A percentile compares a stretch with the other conserved stretches of the same genome.
Conservation (phyloP, 2,113 vertebrate species). For the Tachysurus fulvidraco region DNA sequence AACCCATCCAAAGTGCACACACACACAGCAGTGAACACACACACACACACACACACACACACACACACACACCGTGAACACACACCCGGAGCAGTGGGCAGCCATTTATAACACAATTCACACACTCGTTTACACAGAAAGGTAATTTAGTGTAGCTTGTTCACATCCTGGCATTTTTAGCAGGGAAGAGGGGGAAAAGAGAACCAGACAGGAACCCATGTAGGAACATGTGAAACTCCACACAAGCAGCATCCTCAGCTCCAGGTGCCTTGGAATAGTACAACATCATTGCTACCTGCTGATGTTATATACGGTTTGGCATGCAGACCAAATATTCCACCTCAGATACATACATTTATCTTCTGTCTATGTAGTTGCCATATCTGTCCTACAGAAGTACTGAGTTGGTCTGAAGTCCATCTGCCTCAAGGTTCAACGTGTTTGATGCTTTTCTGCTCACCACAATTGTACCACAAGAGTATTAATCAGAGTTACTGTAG, state of each 20-base stretch:
- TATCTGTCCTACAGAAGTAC: neutral
- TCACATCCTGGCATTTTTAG: neutral
- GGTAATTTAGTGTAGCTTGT: neutral
- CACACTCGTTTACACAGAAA: neutral
- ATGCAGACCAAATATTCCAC: neutral
- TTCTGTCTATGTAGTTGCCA: neutral
- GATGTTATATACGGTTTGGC: neutral
- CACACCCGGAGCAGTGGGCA: no score
- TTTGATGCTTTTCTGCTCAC: no score
- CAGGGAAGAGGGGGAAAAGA: neutral
- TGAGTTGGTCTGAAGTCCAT: no score
- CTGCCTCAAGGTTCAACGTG: no score
- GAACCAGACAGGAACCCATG: neutral
- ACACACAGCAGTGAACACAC: no score
- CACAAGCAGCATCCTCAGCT: neutral
- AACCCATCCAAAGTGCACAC: no score
- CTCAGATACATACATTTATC: neutral
- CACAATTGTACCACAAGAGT: no score
- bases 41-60: no score
- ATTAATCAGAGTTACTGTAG: no score
- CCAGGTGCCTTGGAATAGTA: neutral
- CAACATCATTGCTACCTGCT: neutral
- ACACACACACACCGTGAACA: no score
- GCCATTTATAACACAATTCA: no score
- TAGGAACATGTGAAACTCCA: neutral